Percentiles rank a stretch among this genome's conserved stretches.
Conservation (phyloP, 2,797 vertebrate genomes). For the Notamacropus eugenii region DNA sequence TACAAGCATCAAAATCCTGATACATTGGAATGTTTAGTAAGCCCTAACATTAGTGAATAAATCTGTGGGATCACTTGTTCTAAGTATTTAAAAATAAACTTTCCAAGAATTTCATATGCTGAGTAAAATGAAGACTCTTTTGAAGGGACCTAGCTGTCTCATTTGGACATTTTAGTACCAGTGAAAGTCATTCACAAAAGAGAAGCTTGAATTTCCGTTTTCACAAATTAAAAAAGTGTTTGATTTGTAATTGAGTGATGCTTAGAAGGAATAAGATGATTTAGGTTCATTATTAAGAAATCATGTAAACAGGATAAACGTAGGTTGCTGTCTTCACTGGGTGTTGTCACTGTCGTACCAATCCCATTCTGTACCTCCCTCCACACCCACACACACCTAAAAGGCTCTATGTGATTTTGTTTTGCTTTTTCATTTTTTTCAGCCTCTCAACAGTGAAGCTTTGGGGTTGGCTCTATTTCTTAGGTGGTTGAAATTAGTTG, state of each 20-base stretch:
- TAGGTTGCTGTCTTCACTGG: not conserved
- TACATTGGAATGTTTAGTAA: not conserved
- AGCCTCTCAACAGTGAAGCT: constrained; percentile 53
- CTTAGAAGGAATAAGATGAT: not conserved
- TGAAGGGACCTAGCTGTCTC: not conserved
- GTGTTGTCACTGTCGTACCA: not conserved
- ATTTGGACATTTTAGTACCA: not conserved
- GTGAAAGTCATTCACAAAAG: not conserved
- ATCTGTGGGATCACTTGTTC: not conserved
- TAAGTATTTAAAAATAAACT: not conserved
- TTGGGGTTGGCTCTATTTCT: constrained; percentile 69
- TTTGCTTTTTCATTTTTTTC: not conserved
- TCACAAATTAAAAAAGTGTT: not conserved
- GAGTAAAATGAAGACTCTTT: not conserved
- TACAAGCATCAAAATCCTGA: not conserved
- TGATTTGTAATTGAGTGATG: fast-evolving
- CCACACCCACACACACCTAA: not conserved
- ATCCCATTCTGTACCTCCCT: not conserved
- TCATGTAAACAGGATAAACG: not conserved
- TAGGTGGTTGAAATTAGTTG: constrained; percentile 53
- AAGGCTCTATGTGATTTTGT: not conserved
- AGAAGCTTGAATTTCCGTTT: not conserved
- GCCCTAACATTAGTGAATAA: not conserved
- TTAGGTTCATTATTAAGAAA: not conserved
- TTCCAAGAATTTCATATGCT: not conserved